Evolutionary conservation across 2,888 invertebrate species (phyloP).

Genomic region (Balanococcus diminutus): DNA sequence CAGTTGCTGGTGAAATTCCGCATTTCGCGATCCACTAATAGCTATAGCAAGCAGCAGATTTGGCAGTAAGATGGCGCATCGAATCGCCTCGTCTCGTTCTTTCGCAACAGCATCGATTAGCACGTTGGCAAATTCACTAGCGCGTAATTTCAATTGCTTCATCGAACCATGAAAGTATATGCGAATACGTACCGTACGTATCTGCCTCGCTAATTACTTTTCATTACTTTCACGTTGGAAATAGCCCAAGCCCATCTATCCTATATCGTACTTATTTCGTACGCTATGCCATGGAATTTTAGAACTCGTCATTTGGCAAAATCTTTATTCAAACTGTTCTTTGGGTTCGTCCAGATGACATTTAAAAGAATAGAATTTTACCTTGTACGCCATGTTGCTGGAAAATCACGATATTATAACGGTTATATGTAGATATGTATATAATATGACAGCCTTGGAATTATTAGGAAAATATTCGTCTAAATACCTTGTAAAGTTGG

Average conservation of each 20-base stretch:
- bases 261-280: background rate
- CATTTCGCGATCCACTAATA: background rate
- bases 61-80: background rate
- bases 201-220: background rate
- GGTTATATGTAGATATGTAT: background rate
- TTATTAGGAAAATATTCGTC: background rate
- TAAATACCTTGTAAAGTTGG: background rate
- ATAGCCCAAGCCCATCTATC: background rate
- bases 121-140: background rate
- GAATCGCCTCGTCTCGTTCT: background rate
- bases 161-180: background rate
- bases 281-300: background rate
- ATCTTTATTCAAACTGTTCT: too few species aligned
- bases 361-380: too few species aligned
- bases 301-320: background rate
- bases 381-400: too few species aligned
- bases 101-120: conserved; percentile 1
- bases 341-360: too few species aligned
- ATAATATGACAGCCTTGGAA: background rate
- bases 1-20: background rate
- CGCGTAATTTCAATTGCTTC: background rate
- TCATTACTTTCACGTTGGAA: conserved; percentile 11
- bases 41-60: background rate
- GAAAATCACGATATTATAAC: background rate
- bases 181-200: background rate